phyloP scores from a whole-genome alignment of 92 coral and sea anemone genomes.

The Umimayanthus chanpuru region DNA sequence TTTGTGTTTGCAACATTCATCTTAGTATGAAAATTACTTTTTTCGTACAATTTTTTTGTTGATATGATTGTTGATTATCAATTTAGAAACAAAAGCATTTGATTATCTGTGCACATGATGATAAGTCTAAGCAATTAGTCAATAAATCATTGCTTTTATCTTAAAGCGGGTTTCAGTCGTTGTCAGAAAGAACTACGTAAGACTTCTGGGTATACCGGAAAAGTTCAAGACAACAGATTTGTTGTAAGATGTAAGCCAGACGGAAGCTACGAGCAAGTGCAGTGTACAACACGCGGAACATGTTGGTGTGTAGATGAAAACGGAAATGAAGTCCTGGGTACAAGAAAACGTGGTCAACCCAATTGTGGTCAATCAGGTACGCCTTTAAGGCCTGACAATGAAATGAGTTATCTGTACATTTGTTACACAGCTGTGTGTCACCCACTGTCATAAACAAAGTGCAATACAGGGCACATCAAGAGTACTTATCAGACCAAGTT shows the following conservation, averaged over 20 bases:
- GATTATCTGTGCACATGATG: background rate
- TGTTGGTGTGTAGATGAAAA: constrained; percentile 93
- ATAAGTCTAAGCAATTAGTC: background rate
- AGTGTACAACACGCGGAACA: constrained; percentile 58
- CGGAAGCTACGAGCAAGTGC: constrained; percentile 81
- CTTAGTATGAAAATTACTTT: background rate
- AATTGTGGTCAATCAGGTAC: constrained; percentile 60
- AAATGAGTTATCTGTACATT: too few species aligned
- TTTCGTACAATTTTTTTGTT: background rate
- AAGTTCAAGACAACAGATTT: constrained; percentile 55
- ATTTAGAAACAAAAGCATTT: background rate
- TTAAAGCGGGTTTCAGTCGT: constrained; percentile 44
- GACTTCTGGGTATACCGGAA: constrained; percentile 68
- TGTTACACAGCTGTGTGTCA: background rate
- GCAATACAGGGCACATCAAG: too few species aligned
- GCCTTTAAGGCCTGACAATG: too few species aligned
- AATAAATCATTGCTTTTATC: background rate
- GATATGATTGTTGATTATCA: background rate
- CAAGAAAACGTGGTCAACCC: constrained; percentile 71
- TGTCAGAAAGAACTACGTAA: constrained; percentile 81
- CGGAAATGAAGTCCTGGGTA: constrained; percentile 83
- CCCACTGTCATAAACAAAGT: background rate
- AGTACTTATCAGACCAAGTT: too few species aligned
- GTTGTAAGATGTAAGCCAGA: constrained; percentile 75
- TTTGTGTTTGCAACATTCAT: background rate